These are phyloP conservation scores for Epinotia bilunana DNA, from an alignment of 2,888 invertebrate genomes.

Conservation along the genomic window DNA sequence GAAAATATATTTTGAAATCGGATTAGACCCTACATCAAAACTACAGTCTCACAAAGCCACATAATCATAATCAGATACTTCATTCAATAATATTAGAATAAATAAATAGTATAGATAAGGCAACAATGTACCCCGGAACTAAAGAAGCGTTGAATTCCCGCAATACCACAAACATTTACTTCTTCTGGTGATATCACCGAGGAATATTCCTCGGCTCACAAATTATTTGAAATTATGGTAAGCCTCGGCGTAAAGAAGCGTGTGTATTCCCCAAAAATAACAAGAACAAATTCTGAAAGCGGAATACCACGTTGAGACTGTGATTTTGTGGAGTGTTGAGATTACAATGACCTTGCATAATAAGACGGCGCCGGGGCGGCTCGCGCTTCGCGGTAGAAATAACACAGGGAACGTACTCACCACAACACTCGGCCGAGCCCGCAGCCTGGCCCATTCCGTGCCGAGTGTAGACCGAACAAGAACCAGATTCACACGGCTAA, in stretches of 20 bases:
- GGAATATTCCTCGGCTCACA: slow-evolving; percentile 12
- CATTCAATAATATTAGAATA: no score
- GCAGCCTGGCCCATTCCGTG: neutral
- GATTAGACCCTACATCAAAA: no score
- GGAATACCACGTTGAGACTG: slow-evolving; percentile 54
- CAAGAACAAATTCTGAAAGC: slow-evolving; percentile 48
- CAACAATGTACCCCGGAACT: neutral
- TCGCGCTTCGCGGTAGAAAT: slow-evolving; percentile 48
- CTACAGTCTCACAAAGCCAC: no score
- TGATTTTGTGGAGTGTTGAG: slow-evolving; percentile 58
- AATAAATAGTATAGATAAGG: neutral
- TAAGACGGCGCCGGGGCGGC: slow-evolving; percentile 59
- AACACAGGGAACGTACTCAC: slow-evolving; percentile 46
- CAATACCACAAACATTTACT: neutral
- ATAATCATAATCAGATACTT: no score
- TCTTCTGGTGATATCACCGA: slow-evolving; percentile 1
- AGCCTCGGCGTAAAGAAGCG: slow-evolving; percentile 25
- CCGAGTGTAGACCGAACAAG: neutral
- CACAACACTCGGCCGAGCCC: slow-evolving; percentile 12
- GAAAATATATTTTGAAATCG: no score
- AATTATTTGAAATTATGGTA: slow-evolving; percentile 25
- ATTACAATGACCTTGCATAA: slow-evolving; percentile 66
- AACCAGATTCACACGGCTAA: neutral
- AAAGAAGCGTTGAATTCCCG: slow-evolving; percentile 2
- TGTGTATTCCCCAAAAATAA: slow-evolving; percentile 39